phyloP scores from a whole-genome alignment of 2,113 vertebrate species.

The Menura novaehollandiae region DNA sequence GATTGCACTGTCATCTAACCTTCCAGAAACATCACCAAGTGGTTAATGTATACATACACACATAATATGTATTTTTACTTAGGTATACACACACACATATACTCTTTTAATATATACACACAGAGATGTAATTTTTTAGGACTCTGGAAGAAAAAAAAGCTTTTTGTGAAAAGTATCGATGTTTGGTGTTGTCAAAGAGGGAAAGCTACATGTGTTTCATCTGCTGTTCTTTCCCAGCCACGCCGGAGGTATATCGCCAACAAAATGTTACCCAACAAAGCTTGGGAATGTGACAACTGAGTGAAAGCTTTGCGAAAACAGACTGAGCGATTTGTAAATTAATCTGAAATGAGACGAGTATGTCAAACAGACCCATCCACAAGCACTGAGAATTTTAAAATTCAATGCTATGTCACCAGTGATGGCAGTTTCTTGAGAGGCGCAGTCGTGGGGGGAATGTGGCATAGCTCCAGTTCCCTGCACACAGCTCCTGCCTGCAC shows the following conservation, averaged over 20 bases:
- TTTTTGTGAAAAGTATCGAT: not conserved
- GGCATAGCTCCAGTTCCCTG: not conserved
- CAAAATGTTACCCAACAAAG: conserved; percentile 24
- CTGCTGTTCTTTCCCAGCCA: not conserved
- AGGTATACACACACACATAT: not conserved
- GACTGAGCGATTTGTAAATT: not conserved
- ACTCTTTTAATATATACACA: not conserved
- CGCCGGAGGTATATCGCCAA: not conserved
- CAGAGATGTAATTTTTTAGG: fast-evolving
- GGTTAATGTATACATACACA: not conserved
- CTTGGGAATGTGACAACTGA: not conserved
- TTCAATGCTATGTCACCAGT: not conserved
- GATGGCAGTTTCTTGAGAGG: not conserved
- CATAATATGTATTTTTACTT: not conserved
- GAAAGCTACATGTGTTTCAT: not conserved
- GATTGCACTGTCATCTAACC: not conserved
- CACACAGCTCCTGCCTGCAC: not conserved
- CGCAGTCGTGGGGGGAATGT: fast-evolving
- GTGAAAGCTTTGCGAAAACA: conserved; percentile 19
- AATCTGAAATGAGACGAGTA: not conserved
- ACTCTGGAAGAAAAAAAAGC: not conserved
- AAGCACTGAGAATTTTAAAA: not conserved
- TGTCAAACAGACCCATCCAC: not conserved
- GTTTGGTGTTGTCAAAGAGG: not conserved
- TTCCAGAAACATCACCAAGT: not conserved